Evolutionary conservation across 1,140 invertebrate species (phyloP).

Genomic region (Cryptotermes secundus): DNA sequence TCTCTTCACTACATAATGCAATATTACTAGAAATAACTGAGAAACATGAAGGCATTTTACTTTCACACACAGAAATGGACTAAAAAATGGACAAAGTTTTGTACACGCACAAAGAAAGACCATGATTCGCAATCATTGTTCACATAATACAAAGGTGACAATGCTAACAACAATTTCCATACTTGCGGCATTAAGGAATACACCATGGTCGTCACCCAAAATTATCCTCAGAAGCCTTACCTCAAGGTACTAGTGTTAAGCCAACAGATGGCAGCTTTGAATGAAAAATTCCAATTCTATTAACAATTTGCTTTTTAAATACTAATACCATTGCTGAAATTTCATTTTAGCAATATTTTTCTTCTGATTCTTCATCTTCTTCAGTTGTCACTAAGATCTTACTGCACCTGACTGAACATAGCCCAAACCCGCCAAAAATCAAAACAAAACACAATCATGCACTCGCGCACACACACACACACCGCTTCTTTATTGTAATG

Average conservation of each 20-base stretch:
- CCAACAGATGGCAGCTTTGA: neutral
- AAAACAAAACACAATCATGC: conserved; percentile 12
- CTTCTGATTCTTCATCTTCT: neutral
- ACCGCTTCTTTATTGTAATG: conserved; percentile 20
- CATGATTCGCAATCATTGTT: conserved; percentile 6
- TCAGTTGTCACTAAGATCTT: neutral
- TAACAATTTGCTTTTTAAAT: conserved; percentile 15
- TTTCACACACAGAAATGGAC: too few relatives aligned
- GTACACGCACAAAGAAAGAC: neutral
- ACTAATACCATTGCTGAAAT: neutral
- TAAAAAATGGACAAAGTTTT: conserved; percentile 27
- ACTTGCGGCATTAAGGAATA: neutral
- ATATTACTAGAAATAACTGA: neutral
- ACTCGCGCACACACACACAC: conserved; percentile 13
- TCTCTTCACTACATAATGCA: neutral
- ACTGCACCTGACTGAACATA: neutral
- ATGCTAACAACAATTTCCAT: neutral
- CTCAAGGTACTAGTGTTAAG: conserved; percentile 10
- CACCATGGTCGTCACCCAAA: neutral
- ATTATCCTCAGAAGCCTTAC: neutral
- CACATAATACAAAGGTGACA: conserved; percentile 19
- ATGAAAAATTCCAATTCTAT: conserved; percentile 21
- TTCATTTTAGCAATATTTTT: neutral
- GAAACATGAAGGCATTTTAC: neutral
- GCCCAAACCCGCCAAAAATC: neutral